Conservation (phyloP, 2,797 vertebrate species). For the Percopsis omiscomaycus region DNA sequence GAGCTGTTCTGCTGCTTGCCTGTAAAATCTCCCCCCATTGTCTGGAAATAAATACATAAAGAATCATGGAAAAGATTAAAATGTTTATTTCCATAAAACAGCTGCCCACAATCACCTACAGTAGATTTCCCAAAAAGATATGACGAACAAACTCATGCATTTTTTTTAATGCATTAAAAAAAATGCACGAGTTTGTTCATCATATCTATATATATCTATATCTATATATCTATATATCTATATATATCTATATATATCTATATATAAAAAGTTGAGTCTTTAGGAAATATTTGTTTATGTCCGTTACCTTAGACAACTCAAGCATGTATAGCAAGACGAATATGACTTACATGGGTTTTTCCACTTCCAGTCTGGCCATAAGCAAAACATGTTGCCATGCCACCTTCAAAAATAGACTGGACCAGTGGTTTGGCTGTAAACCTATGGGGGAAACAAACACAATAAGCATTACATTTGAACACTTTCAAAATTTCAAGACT, state of each 20-base stretch:
- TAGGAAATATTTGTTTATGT: neutral
- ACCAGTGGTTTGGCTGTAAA: conserved; percentile 94
- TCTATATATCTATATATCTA: no score
- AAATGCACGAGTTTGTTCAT: no score
- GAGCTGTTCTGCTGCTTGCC: conserved; percentile 87
- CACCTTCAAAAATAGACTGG: conserved; percentile 90
- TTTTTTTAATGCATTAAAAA: no score
- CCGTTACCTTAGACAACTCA: neutral
- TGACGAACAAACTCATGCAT: no score
- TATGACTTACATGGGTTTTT: conserved; percentile 90
- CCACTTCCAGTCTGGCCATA: conserved; percentile 98
- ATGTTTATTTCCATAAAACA: neutral
- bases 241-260: no score
- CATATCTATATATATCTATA: no score
- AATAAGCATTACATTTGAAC: neutral
- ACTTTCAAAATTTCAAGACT: neutral
- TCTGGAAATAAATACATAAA: conserved; percentile 69
- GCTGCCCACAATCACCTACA: no score
- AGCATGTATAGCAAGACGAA: neutral
- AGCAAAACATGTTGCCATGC: conserved; percentile 89
- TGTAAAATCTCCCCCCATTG: conserved; percentile 93
- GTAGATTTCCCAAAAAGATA: no score
- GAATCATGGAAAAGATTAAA: neutral
- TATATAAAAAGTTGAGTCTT: neutral
- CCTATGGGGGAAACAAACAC: conserved; percentile 60